These are phyloP conservation scores for Sceloporus tristichus DNA, from an alignment of 2,113 vertebrate genomes.

Conservation along the genomic window DNA sequence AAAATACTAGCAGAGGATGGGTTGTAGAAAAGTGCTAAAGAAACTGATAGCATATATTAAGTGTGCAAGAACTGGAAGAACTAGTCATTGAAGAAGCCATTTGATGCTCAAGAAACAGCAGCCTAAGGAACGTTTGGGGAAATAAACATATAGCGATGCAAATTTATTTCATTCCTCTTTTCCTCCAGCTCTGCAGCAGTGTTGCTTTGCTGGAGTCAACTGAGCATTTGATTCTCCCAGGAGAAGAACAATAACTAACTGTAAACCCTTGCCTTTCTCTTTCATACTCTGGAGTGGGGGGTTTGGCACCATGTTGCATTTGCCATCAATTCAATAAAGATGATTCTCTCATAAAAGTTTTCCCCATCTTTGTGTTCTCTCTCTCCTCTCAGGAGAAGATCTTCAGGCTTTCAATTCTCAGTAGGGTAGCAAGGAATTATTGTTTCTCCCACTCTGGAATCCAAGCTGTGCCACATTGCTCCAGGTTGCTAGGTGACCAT, in stretches of 20 bases:
- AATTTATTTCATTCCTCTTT: background rate
- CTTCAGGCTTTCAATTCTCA: slow-evolving; percentile 8
- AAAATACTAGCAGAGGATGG: too few relatives aligned
- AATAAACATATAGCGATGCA: background rate
- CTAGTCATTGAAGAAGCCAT: background rate
- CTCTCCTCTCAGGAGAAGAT: background rate
- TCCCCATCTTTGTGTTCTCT: background rate
- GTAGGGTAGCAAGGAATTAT: slow-evolving; percentile 34
- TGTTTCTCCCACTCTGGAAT: slow-evolving; percentile 31
- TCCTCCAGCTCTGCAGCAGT: background rate
- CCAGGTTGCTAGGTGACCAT: slow-evolving; percentile 71
- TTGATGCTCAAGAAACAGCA: background rate
- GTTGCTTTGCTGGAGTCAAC: background rate
- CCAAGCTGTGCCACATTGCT: slow-evolving; percentile 35
- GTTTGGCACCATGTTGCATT: background rate
- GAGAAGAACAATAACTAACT: background rate
- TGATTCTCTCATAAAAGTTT: slow-evolving; percentile 20
- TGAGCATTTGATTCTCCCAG: background rate
- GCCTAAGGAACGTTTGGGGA: background rate
- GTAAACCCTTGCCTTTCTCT: fast-evolving
- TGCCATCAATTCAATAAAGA: slow-evolving; percentile 7
- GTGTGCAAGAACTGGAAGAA: background rate
- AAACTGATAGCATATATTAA: too few relatives aligned
- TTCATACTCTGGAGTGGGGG: background rate
- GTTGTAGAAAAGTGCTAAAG: too few relatives aligned